A percentile compares a stretch with the other conserved stretches of the same genome.
Evolutionary conservation across 2,113 vertebrate genomes (phyloP).

Genomic region (Urocolius indicus): DNA sequence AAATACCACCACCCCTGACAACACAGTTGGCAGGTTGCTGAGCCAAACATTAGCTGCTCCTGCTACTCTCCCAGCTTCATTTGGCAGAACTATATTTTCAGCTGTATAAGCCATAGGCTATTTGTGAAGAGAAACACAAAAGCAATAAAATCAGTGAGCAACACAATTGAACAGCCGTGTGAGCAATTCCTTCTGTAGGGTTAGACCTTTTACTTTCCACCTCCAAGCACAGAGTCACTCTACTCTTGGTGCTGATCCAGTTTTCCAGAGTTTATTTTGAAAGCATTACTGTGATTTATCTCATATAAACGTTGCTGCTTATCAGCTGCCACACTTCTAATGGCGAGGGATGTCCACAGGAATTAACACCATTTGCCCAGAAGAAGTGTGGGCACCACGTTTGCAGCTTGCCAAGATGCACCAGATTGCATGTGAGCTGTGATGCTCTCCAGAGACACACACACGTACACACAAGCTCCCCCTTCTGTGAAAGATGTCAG

Average conservation of each 20-base stretch:
- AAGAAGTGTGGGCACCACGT: not conserved
- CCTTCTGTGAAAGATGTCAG: not conserved
- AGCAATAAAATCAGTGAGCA: not conserved
- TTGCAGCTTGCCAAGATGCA: not conserved
- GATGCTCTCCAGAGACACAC: not conserved
- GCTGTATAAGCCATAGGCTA: not conserved
- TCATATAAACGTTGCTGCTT: not conserved
- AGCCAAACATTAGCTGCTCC: not conserved
- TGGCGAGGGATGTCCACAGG: constrained; percentile 31
- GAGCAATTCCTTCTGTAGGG: not conserved
- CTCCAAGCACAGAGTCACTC: not conserved
- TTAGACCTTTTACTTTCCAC: not conserved
- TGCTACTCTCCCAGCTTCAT: not conserved
- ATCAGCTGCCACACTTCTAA: constrained; percentile 25
- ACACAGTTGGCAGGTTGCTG: not conserved
- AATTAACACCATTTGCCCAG: constrained; percentile 36
- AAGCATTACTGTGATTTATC: constrained; percentile 11
- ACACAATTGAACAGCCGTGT: rapidly evolving
- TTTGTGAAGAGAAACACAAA: not conserved
- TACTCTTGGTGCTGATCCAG: not conserved
- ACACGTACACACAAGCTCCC: too few relatives aligned
- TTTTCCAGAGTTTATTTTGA: constrained; percentile 2
- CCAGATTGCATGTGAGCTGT: not conserved
- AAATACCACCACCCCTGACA: not conserved
- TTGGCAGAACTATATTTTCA: not conserved